Base-by-base conservation (phyloP, 2,113 vertebrate genomes). In the Pipa parva region DNA sequence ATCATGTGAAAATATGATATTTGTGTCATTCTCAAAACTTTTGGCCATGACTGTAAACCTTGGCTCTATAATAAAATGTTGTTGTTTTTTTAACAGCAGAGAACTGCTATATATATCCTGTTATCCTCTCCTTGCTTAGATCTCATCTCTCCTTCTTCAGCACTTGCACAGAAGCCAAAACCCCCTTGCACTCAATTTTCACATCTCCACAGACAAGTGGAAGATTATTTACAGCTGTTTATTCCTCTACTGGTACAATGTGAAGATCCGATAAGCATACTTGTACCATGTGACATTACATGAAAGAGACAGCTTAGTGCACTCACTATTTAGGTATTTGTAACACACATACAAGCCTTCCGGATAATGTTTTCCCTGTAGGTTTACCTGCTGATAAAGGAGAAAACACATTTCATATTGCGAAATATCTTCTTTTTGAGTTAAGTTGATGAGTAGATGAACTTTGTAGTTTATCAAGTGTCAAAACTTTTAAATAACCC, bases 211-310 rank as follows among this genome's bases (percentile, higher is more conserved):
- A 68, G 65, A 68, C 65, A 68, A 68, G 65, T 68, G 65, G 65
- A 22, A 46, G 65, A 68, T 68, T 68, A 68, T 68, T 60, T 59
- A 68, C 56, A 56, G 65, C 58, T 70, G 57, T 70, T 70, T 70
- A 70, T 70, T 70, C 58, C 66, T 70, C 49, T 61, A 42, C 66
- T 58, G 33, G 48, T 58, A 70, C 66, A 68, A 68, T 51, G 65
- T 28, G 65, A 50, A 68, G 65, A 60, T 68, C 56, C 56, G 46
- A 56, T 68, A 68, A 68, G 56, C 65, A 36, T 36, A 49, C 66
- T 61, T 61, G 61, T 70, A 48, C 66, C 58, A 59, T 68, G 65
- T 68, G 56, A 70, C 66, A 70, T 48, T 22, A 58, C 49, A 45
- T 70, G 56, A 68, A 68, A 60, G 56, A 68, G 66, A 70, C 46